Evolutionary conservation across 2,888 invertebrate genomes (phyloP), one percentile per base, ranked within the genome.

Genomic region (Cepaea hortensis): DNA sequence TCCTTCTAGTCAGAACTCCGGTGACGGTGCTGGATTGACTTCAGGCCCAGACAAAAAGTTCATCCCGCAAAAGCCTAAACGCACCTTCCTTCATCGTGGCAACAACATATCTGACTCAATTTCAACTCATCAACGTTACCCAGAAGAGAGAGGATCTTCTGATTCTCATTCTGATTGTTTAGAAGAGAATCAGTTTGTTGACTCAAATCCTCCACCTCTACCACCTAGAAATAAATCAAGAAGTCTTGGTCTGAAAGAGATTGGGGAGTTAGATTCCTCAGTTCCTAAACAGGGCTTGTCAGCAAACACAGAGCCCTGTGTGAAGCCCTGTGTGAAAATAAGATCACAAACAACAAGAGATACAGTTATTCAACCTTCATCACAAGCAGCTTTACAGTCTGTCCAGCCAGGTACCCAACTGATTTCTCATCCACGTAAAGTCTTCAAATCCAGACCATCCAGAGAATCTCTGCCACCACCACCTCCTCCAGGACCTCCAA

Each of bases 11-110:
- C 48, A 50, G 50, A 86, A 70, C 35, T 46, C 72, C 81, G 35
- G 48, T 48, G 48, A 48, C 2, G 20, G 48, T 75, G 18, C 48
- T 15, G 7, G 48, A 73, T 1, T 73, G 6, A 75, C 48, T 85
- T 18, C 65, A 76, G 88, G 87, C 84, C 87, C 89, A 85, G 72
- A 83, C n/a, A 88, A 75, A 50, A 91, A 90, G 87, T 83, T 88
- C 18, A 89, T 89, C 50, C 93, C 93, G 35, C 92, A 91, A 13
- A 93, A 93, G 89, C 93, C 93, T 15, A 91, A 91, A 85, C 88
- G 93, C 48, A 90, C 91, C 75, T 90, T 90, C 68, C 82, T 91
- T 20, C 86, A 90, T n/a, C 89, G 90, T 65, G 90, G 91, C 50
- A 90, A 88, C 82, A 87, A 92, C 35, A 91, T 92, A 88, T 89